Evolutionary conservation across 1,140 invertebrate genomes (phyloP).

Genomic region (Brachionus rubens): DNA sequence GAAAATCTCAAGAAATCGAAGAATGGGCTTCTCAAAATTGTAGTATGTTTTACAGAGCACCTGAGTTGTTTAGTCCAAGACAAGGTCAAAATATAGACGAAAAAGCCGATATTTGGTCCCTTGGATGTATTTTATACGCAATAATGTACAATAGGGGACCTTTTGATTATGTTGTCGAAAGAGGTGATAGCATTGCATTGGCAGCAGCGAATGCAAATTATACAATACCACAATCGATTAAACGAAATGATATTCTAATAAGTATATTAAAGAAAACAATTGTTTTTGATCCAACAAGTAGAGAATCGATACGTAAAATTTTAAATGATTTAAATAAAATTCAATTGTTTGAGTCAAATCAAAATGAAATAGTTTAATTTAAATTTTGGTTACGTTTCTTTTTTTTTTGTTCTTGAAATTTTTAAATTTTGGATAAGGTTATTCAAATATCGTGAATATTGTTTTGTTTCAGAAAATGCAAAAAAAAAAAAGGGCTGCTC

Average conservation of each 20-base stretch:
- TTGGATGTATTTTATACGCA: slow-evolving; percentile 76
- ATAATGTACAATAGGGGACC: slow-evolving; percentile 53
- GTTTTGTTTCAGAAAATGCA: background rate
- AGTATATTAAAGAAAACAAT: slow-evolving; percentile 6
- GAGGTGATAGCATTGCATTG: slow-evolving; percentile 44
- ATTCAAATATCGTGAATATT: too few relatives aligned
- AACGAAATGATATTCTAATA: background rate
- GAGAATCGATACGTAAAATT: background rate
- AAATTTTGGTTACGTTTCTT: background rate
- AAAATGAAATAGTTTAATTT: slow-evolving; percentile 16
- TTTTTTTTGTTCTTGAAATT: background rate
- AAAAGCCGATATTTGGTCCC: slow-evolving; percentile 74
- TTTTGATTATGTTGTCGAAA: slow-evolving; percentile 40
- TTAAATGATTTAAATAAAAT: slow-evolving; percentile 7
- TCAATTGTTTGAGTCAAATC: slow-evolving; percentile 10
- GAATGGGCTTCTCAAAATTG: slow-evolving; percentile 44
- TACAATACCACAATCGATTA: background rate
- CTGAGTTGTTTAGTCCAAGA: slow-evolving; percentile 18
- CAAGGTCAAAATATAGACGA: background rate
- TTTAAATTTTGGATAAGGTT: too few relatives aligned
- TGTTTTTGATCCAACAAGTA: background rate
- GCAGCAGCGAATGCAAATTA: slow-evolving; percentile 26
- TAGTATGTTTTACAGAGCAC: slow-evolving; percentile 35
- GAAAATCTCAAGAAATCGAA: slow-evolving; percentile 26
- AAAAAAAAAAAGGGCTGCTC: too few relatives aligned